phyloP scores from a whole-genome alignment of 2,113 vertebrate genomes.

The Protobothrops flavoviridis region DNA sequence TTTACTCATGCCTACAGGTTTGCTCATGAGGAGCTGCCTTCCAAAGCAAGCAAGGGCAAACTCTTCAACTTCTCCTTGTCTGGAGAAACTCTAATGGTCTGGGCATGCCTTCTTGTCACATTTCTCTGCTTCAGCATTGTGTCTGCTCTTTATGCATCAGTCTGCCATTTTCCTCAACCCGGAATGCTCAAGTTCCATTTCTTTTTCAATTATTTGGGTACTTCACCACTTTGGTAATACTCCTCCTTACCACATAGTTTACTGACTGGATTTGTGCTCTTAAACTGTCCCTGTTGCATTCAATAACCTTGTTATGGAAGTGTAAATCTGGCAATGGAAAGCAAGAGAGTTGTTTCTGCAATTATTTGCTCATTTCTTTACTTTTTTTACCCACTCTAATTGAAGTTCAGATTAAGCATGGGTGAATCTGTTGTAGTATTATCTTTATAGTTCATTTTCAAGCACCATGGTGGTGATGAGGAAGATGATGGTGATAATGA shows the following conservation, averaged over 20 bases:
- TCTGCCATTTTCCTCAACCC: not conserved
- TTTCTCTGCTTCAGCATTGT: not conserved
- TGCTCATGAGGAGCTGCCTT: not conserved
- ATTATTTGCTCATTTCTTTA: not conserved
- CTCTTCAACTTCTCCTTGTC: not conserved
- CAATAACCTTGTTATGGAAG: not conserved
- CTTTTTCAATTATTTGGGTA: not conserved
- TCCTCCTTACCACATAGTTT: not conserved
- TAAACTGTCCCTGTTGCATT: too few relatives aligned
- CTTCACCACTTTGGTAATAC: not conserved
- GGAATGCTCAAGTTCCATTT: not conserved
- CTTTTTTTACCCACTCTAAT: not conserved
- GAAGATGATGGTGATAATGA: not conserved
- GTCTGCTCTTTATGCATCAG: not conserved
- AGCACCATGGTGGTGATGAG: not conserved
- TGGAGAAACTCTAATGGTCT: not conserved
- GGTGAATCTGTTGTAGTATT: not conserved
- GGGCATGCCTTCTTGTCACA: not conserved
- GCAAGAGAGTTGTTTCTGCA: not conserved
- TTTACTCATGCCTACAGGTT: not conserved
- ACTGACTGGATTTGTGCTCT: not conserved
- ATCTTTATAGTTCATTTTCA: not conserved
- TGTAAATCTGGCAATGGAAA: not conserved
- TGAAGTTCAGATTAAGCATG: not conserved
- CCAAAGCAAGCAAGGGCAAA: not conserved